These are phyloP conservation scores for Dicentrarchus labrax DNA, from an alignment of 2,113 vertebrate genomes.

Conservation along the genomic window DNA sequence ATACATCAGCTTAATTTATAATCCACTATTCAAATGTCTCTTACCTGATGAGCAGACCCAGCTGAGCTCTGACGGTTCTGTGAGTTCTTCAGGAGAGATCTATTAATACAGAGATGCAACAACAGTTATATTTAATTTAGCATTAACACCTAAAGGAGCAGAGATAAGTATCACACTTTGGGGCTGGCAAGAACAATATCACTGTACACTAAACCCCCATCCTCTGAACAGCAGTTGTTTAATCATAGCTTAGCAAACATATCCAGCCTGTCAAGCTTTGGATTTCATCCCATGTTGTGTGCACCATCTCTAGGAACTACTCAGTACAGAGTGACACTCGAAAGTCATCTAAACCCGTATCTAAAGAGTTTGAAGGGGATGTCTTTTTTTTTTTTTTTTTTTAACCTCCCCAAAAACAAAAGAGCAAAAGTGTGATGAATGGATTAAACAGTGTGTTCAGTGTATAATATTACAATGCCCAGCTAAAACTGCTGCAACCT, in stretches of 20 bases:
- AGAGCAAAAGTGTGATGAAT: not conserved
- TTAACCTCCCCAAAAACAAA: not conserved
- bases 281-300: not conserved
- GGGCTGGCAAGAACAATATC: not conserved
- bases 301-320: too few species aligned
- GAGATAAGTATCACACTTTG: not conserved
- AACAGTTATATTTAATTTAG: constrained; percentile 10
- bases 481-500: not conserved
- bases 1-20: not conserved
- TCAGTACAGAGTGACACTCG: not conserved
- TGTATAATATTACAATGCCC: not conserved
- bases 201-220: not conserved
- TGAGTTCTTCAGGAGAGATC: constrained; percentile 95
- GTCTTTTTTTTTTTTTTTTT: not conserved
- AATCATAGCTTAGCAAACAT: not conserved
- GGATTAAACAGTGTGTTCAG: not conserved
- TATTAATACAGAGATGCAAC: constrained; percentile 73
- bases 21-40: constrained; percentile 51
- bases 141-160: not conserved
- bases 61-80: constrained; percentile 91
- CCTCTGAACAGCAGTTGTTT: not conserved
- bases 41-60: constrained; percentile 94
- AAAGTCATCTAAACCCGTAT: not conserved
- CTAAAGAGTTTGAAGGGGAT: not conserved
- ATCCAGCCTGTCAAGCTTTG: not conserved